Evolutionary conservation across 1,140 invertebrate species (phyloP).

Genomic region (Marisa cornuarietis): DNA sequence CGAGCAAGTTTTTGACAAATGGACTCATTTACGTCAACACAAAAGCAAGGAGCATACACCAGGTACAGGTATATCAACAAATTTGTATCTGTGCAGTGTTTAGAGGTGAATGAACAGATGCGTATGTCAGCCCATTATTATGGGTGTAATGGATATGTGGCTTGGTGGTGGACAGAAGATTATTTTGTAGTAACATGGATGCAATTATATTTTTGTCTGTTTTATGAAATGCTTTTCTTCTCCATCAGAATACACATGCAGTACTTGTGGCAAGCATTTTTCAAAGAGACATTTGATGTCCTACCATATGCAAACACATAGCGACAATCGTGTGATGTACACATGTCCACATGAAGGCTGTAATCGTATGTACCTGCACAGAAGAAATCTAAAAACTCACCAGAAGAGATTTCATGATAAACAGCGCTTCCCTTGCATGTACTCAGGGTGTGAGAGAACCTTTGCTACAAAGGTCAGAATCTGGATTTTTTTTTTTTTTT

Average conservation of each 20-base stretch:
- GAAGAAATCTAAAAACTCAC: slow-evolving; percentile 18
- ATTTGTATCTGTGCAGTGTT: too few species aligned
- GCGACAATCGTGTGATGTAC: neutral
- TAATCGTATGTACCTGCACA: slow-evolving; percentile 10
- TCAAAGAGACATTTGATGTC: slow-evolving; percentile 8
- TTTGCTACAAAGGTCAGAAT: slow-evolving; percentile 16
- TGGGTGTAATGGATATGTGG: too few species aligned
- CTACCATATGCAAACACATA: slow-evolving; percentile 3
- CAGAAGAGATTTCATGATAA: slow-evolving; percentile 1
- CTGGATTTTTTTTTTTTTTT: too few species aligned
- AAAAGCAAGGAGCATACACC: neutral
- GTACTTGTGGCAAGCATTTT: slow-evolving; percentile 6
- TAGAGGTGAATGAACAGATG: too few species aligned
- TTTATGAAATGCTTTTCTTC: neutral
- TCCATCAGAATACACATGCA: neutral
- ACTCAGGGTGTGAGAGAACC: neutral
- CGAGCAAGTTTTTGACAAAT: neutral
- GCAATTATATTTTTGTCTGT: neutral
- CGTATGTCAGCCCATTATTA: too few species aligned
- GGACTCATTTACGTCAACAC: neutral
- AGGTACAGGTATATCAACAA: neutral
- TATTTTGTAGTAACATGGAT: neutral
- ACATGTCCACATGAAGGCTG: slow-evolving; percentile 11
- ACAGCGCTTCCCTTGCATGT: slow-evolving; percentile 5
- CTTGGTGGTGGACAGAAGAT: too few species aligned